These are phyloP conservation scores for Bergia puertoricense DNA, from an alignment of 92 coral and sea anemone species.

Conservation along the genomic window DNA sequence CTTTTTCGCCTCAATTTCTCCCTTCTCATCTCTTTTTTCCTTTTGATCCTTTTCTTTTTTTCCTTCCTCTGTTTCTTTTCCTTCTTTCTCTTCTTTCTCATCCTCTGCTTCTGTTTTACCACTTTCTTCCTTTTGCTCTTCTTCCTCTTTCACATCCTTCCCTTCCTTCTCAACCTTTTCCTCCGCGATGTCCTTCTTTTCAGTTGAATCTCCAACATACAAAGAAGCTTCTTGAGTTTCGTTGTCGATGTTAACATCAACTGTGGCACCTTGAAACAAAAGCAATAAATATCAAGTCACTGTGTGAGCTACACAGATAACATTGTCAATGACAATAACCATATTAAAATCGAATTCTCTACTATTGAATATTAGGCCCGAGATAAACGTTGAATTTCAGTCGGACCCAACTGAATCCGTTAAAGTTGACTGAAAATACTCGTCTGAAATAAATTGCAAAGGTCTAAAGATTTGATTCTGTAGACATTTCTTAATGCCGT, in stretches of 20 bases:
- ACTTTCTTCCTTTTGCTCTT: conserved; percentile 23
- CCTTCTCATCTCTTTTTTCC: neutral
- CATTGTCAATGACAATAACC: neutral
- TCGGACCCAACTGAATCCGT: too few relatives aligned
- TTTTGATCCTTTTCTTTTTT: conserved; percentile 14
- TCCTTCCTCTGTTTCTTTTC: conserved; percentile 40
- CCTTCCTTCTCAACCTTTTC: conserved; percentile 13
- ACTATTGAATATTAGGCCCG: too few relatives aligned
- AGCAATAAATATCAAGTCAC: neutral
- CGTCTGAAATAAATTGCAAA: too few relatives aligned
- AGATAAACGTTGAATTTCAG: too few relatives aligned
- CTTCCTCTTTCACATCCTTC: conserved; percentile 41
- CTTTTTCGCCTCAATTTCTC: neutral
- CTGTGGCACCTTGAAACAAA: conserved; percentile 20
- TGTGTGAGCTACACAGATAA: neutral
- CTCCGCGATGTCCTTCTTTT: neutral
- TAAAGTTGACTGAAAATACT: too few relatives aligned
- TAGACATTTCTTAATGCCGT: too few relatives aligned
- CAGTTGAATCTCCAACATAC: neutral
- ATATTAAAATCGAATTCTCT: neutral
- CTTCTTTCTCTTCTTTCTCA: neutral
- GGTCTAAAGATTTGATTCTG: too few relatives aligned
- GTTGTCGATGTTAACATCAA: conserved; percentile 21
- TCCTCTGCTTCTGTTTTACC: neutral
- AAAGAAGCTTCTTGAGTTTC: conserved; percentile 3